Conservation (phyloP, 30 jellyfish, hydroid and myxozoan species). For the Pseudorhiza aurosa region DNA sequence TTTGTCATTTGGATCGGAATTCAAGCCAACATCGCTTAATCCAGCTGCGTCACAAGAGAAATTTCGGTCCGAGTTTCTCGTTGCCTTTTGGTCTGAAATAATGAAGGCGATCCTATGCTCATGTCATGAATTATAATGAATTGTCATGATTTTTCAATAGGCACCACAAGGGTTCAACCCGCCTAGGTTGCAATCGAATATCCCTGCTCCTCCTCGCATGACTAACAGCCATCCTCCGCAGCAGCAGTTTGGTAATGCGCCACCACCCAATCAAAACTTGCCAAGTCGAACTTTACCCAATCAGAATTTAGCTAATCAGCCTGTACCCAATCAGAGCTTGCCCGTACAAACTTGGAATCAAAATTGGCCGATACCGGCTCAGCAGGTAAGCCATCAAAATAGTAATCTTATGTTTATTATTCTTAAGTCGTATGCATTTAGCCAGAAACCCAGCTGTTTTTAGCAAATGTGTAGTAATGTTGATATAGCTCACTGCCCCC, state of each 20-base stretch:
- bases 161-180: slow-evolving; percentile 40
- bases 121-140: no score
- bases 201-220: slow-evolving; percentile 17
- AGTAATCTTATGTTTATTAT: not conserved
- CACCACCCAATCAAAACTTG: slow-evolving; percentile 2
- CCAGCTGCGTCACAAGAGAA: no score
- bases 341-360: slow-evolving; percentile 42
- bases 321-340: slow-evolving; percentile 4
- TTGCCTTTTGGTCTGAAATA: no score
- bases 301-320: not conserved
- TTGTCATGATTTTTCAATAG: no score
- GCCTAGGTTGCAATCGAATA: slow-evolving; percentile 32
- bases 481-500: no score
- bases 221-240: slow-evolving; percentile 47
- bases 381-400: slow-evolving; percentile 15
- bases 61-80: no score
- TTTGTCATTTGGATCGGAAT: no score
- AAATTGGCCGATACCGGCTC: slow-evolving; percentile 22
- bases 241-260: slow-evolving; percentile 44
- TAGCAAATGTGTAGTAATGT: no score
- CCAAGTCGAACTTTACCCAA: slow-evolving; percentile 24
- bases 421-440: not conserved
- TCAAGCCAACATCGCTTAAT: no score
- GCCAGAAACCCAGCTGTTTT: no score
- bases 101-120: no score